Base-by-base conservation (phyloP, 2,797 vertebrate species). In the Mormyrus proboscirostris region DNA sequence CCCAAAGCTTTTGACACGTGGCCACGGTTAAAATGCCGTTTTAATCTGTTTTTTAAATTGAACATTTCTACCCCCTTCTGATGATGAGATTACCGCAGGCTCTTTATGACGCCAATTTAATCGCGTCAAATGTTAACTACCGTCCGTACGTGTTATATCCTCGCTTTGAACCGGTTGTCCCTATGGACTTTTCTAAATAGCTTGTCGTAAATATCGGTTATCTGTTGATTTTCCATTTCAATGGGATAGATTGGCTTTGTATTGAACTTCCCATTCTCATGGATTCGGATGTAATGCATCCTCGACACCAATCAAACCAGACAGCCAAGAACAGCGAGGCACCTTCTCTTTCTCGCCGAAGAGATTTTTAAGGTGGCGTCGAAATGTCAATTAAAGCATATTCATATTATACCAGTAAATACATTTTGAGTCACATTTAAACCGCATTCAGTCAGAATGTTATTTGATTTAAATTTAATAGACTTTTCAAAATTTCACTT, bases 201-300 rank as follows among this genome's bases (percentile, higher is more conserved):
- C 86, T 88, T 88, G 82, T 38, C 14, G 73, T 86, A 85, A 89
- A 92, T 93, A 94, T 94, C 94, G 92, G 89, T 90, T 93, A 90
- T 88, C 94, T 91, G 94, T 93, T 92, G 92, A 95, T 94, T 95
- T 95, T 95, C 94, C 95, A 95, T 95, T 90, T 95, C 94, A 96
- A 96, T 94, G 16, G 94, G 93, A 95, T 94, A 95, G 93, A 96
- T 95, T 94, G 95, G 95, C 95, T 95, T 95, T 94, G 95, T 93
- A 94, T 92, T 94, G 95, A 95, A 96, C 95, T 95, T 96, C 92
- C 93, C 92, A 95, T 95, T 95, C 93, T 93, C 93, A 95, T 95
- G 95, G 93, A 96, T 95, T 96, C 95, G 93, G 95, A 95, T 95
- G 92, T 93, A 90, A 90, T 88, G 94, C 95, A 96, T 96, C 95